Conservation (phyloP, 2,113 vertebrate species). For the Polypterus bichir region DNA sequence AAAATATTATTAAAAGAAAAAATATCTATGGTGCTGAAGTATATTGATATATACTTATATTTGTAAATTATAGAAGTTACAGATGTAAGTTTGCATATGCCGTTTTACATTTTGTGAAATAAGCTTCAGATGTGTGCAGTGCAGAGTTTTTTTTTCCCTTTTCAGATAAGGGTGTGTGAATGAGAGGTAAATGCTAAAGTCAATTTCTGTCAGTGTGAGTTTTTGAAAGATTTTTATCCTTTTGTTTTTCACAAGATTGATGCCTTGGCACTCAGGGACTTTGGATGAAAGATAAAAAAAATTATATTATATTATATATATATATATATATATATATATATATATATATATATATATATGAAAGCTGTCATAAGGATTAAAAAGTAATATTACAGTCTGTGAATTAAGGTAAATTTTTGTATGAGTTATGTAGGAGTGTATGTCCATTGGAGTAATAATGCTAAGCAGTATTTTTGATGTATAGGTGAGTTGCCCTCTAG, state of each 20-base stretch:
- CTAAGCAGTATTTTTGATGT: too few relatives aligned
- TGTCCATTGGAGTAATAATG: too few relatives aligned
- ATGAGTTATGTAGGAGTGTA: neutral
- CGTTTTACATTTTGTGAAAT: constrained; percentile 44
- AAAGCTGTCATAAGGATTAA: neutral
- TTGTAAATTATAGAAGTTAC: constrained; percentile 53
- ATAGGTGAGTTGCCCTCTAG: too few relatives aligned
- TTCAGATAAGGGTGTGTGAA: constrained; percentile 15
- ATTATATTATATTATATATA: too few relatives aligned
- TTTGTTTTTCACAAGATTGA: constrained; percentile 4
- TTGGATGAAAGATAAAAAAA: neutral
- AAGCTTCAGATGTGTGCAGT: constrained; percentile 38
- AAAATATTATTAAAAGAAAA: constrained; percentile 16
- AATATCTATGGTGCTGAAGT: constrained; percentile 60
- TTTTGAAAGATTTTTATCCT: constrained; percentile 13
- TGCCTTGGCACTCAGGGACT: constrained; percentile 32
- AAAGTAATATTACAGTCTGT: neutral
- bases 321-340: neutral
- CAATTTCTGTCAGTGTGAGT: neutral
- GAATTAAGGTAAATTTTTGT: neutral
- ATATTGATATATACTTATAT: constrained; percentile 39
- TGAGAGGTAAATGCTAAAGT: constrained; percentile 19
- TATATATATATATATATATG: neutral
- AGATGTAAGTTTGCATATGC: constrained; percentile 42
- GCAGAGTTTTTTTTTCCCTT: constrained; percentile 29